Base-by-base conservation (phyloP, 2,888 invertebrate species). In the Orthonychiurus folsomi region DNA sequence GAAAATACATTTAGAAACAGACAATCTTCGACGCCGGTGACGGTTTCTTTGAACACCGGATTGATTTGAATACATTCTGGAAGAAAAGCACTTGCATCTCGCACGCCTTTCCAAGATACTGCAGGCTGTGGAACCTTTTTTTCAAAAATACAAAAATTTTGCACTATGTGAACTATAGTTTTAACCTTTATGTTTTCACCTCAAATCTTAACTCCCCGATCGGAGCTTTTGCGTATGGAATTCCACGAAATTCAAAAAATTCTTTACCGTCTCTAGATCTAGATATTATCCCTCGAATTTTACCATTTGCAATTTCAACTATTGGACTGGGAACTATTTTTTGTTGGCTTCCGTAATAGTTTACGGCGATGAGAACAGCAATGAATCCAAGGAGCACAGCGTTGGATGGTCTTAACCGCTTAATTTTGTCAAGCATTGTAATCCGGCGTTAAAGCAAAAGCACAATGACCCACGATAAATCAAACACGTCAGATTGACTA, bases 221-320 rank as follows among this genome's bases (percentile, higher is more conserved):
- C 18, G 66, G 64, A 3, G 65, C 58, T 24, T 62, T 53, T 3
- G 65, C 66, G 52, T 67, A 69, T 0, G 69, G 67, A 28, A 70
- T 67, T 48, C 69, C 70, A 2, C 67, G 50, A 52, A 68, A 72
- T 48, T 66, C 64, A 26, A 59, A 65, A 54, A 64, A 69, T 27
- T 62, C 59, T 18, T 64, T 26, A 1, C 69, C 69, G n/a, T 60
- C 62, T 18, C 69, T 58, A 3, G 72, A 69, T 15, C 48, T 63
- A 1, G 62, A 58, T 1, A 61, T 28, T 15, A 48, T 59, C n/a
- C 72, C 72, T 47, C 65, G 66, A 20, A 72, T 27, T 57, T 68
- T 66, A 9, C 69, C 72, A 48, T 54, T 61, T 25, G 61, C 59
- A 9, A 65, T 66, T 54, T 66, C 63, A 15, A 69, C 59, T 21